phyloP scores from a whole-genome alignment of 2,797 vertebrate species.

The Pempheris klunzingeri region DNA sequence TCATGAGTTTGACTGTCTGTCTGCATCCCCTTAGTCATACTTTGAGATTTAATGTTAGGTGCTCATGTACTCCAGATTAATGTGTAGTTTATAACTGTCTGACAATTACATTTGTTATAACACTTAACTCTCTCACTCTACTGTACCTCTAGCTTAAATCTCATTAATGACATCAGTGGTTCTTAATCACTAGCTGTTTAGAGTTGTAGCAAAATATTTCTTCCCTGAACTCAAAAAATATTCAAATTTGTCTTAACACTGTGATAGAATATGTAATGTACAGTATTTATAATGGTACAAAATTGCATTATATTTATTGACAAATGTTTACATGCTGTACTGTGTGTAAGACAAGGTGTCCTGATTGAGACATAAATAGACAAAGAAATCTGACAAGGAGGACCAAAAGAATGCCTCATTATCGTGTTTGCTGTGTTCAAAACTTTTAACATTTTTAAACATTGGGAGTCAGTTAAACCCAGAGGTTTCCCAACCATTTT shows the following conservation, averaged over 20 bases:
- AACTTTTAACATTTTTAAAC: too few species aligned
- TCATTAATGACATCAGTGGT: constrained; percentile 9
- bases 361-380: not conserved
- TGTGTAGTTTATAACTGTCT: not conserved
- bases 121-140: not conserved
- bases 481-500: not conserved
- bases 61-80: not conserved
- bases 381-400: too few species aligned
- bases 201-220: not conserved
- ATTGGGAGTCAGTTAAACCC: not conserved
- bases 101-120: not conserved
- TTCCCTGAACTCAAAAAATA: not conserved
- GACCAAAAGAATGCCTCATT: not conserved
- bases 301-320: not conserved
- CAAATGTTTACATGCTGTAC: not conserved
- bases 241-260: not conserved
- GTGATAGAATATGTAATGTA: not conserved
- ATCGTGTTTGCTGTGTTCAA: not conserved
- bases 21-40: constrained; percentile 41
- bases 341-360: not conserved
- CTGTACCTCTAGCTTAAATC: not conserved
- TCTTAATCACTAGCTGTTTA: constrained; percentile 4
- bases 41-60: not conserved
- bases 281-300: not conserved
- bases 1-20: constrained; percentile 83